These are phyloP conservation scores for Gymnoscopelus microlampas DNA, from an alignment of 2,797 vertebrate genomes.

Conservation along the genomic window DNA sequence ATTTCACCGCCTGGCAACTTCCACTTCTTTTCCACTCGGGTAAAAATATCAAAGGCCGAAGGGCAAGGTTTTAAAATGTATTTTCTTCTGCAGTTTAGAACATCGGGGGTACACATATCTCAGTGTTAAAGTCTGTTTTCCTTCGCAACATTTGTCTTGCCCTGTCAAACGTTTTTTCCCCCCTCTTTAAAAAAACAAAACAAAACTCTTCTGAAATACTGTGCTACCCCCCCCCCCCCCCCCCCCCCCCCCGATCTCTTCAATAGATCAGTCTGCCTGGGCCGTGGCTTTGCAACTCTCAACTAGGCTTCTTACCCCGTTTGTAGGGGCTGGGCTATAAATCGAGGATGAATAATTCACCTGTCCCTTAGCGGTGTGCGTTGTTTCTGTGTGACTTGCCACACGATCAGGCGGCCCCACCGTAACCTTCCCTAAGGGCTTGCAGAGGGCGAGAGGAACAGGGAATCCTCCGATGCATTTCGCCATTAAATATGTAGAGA, in stretches of 20 bases:
- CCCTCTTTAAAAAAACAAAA: background rate
- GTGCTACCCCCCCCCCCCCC: no score
- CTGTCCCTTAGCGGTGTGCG: conserved; percentile 57
- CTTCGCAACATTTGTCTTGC: background rate
- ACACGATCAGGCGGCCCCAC: conserved; percentile 48
- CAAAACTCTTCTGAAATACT: no score
- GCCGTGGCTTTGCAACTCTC: conserved; percentile 36
- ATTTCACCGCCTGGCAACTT: background rate
- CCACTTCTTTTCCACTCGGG: background rate
- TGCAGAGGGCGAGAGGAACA: conserved; percentile 12
- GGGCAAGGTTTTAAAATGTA: conserved; percentile 8
- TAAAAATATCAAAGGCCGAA: conserved; percentile 22
- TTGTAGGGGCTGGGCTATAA: conserved; percentile 50
- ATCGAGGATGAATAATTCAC: conserved; percentile 76
- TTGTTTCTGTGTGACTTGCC: conserved; percentile 64
- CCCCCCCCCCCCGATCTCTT: background rate
- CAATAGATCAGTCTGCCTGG: conserved; percentile 30
- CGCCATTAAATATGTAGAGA: conserved; percentile 40
- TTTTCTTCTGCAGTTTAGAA: background rate
- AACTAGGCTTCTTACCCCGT: conserved; percentile 32
- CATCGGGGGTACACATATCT: background rate
- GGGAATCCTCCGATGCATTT: conserved; percentile 25
- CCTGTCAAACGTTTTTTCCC: background rate
- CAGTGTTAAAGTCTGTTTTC: background rate
- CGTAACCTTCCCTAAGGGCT: conserved; percentile 53